Evolutionary conservation across 92 coral and sea anemone genomes (phyloP).

Genomic region (Meandrina meandrites): DNA sequence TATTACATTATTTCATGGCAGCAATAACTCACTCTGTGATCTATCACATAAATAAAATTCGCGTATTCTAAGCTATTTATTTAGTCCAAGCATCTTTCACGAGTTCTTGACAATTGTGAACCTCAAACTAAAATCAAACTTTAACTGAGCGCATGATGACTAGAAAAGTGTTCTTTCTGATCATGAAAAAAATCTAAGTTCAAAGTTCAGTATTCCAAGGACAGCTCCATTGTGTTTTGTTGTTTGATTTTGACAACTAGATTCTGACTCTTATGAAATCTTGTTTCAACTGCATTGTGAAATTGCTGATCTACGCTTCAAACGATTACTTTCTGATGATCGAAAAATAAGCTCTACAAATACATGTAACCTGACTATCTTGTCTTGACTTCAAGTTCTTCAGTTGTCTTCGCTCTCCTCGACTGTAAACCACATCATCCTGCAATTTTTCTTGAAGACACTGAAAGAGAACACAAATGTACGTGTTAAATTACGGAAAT

Average conservation of each 20-base stretch:
- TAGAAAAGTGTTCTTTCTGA: too few species aligned
- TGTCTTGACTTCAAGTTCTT: not conserved
- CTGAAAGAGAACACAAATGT: not conserved
- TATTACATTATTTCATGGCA: not conserved
- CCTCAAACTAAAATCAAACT: not conserved
- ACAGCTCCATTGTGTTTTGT: too few species aligned
- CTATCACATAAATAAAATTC: not conserved
- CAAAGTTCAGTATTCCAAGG: too few species aligned
- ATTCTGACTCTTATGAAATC: too few species aligned
- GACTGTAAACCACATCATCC: not conserved
- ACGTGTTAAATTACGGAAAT: not conserved
- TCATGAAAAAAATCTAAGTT: too few species aligned
- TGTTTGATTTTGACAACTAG: too few species aligned
- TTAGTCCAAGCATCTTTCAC: not conserved
- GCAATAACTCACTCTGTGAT: not conserved
- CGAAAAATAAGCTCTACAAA: not conserved
- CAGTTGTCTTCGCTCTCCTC: not conserved
- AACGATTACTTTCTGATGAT: too few species aligned
- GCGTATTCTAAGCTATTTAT: not conserved
- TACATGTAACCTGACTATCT: not conserved
- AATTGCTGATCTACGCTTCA: too few species aligned
- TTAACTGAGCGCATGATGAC: not conserved
- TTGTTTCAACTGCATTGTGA: too few species aligned
- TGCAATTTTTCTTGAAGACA: not conserved
- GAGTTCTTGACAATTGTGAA: not conserved